Evolutionary conservation across 2,797 vertebrate species (phyloP).

Genomic region (Luscinia luscinia): DNA sequence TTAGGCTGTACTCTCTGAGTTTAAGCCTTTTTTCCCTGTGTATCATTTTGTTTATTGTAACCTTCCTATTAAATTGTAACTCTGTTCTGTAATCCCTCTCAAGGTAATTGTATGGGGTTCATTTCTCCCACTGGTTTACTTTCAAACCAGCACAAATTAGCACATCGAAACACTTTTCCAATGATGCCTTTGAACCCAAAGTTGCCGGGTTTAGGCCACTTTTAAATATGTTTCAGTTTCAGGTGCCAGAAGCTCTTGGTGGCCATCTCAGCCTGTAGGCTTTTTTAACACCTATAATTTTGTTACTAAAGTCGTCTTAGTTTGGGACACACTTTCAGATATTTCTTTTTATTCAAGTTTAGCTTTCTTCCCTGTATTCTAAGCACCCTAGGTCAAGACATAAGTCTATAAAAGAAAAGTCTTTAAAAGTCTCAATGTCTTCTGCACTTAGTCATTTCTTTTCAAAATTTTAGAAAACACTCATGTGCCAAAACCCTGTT

Average conservation of each 20-base stretch:
- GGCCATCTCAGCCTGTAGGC: not conserved
- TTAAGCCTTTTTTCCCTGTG: too few species aligned
- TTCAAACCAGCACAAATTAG: not conserved
- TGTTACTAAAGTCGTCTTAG: not conserved
- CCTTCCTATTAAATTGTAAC: not conserved
- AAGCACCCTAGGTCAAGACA: not conserved
- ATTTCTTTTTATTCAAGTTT: not conserved
- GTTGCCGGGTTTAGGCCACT: not conserved
- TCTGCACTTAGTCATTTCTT: not conserved
- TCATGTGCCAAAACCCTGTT: not conserved
- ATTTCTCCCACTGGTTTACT: not conserved
- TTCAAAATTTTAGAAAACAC: not conserved
- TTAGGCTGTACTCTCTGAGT: too few species aligned
- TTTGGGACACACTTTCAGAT: not conserved
- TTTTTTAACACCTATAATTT: not conserved
- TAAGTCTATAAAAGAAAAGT: not conserved
- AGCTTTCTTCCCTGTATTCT: not conserved
- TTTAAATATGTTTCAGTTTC: not conserved
- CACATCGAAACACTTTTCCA: not conserved
- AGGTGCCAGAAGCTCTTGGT: not conserved
- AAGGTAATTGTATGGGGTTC: not conserved
- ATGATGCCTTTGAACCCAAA: not conserved
- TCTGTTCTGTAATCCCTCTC: not conserved
- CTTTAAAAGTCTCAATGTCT: not conserved
- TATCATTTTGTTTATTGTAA: not conserved